Evolutionary conservation across 2,113 vertebrate genomes (phyloP).

Genomic region (Sylvietta virens): DNA sequence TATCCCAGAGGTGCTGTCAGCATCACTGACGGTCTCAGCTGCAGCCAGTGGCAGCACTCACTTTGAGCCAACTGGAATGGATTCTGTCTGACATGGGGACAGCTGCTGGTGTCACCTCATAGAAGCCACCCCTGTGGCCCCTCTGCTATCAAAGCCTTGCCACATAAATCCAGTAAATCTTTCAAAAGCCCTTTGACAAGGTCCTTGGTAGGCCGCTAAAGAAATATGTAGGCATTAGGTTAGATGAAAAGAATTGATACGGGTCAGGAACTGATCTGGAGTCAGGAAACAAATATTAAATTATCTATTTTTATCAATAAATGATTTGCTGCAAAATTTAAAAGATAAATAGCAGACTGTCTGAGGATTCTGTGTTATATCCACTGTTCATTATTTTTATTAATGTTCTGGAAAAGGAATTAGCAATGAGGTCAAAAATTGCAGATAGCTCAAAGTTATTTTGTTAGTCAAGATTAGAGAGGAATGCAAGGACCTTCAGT

Average conservation of each 20-base stretch:
- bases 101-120: not conserved
- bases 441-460: not conserved
- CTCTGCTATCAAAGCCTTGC: not conserved
- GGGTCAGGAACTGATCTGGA: not conserved
- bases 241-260: not conserved
- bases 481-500: not conserved
- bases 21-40: not conserved
- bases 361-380: not conserved
- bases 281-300: not conserved
- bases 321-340: not conserved
- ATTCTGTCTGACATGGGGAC: not conserved
- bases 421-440: not conserved
- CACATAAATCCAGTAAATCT: not conserved
- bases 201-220: not conserved
- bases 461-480: not conserved
- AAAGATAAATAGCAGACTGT: not conserved
- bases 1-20: not conserved
- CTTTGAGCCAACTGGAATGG: not conserved
- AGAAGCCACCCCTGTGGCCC: not conserved
- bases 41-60: fast-evolving
- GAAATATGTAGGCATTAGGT: not conserved
- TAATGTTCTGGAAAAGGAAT: not conserved
- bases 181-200: not conserved
- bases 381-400: not conserved
- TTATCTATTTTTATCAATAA: not conserved